Base-by-base conservation (phyloP, 2,888 invertebrate species). In the Mesopsocus fuscifrons region DNA sequence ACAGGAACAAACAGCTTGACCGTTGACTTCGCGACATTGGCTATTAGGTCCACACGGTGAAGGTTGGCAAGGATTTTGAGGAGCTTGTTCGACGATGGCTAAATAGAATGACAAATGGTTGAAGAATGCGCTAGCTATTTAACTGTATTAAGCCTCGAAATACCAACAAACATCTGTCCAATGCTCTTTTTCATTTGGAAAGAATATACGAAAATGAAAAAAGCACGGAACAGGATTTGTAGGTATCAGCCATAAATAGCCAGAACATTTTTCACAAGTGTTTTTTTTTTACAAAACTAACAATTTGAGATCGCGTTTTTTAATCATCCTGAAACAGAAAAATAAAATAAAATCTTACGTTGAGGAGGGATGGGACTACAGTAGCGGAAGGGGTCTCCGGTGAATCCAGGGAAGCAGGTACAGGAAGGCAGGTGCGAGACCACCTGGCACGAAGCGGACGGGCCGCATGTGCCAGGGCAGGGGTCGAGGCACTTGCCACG, bases 401-500 rank as follows among this genome's bases (percentile, higher is more conserved):
- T 70, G 53, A 67, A 75, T 46, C 74, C 76, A 41, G 59, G 52
- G 51, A 64, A 62, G 55, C 74, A 74, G 49, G 65, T 68, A 57
- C 78, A 78, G 38, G 65, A 62, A 13, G 77, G 76, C 49, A 71
- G 64, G 54, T 77, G 77, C 55, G 74, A 74, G 45, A 73, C 65
- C 30, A 74, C 71, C 52, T 67, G 67, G 55, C 77, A 78, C 44
- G 72, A 65, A 9, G 77, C 72, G 55, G 77, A 74, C 53, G 67
- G 66, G 34, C 76, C 76, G 58, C 78, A 78, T 42, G 73, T 70
- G 50, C 77, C 76, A 31, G 71, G 72, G 55, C 77, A 77, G 30
- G 76, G 75, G 59, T 78, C 73, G 49, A 64, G 59, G 56, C 77
- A 78, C 62, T 72, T 76, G 56, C 71, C 72, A 53, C 67, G 67